These are phyloP conservation scores for Oreochromis tanganicae DNA, from an alignment of 2,113 vertebrate species.

Conservation along the genomic window DNA sequence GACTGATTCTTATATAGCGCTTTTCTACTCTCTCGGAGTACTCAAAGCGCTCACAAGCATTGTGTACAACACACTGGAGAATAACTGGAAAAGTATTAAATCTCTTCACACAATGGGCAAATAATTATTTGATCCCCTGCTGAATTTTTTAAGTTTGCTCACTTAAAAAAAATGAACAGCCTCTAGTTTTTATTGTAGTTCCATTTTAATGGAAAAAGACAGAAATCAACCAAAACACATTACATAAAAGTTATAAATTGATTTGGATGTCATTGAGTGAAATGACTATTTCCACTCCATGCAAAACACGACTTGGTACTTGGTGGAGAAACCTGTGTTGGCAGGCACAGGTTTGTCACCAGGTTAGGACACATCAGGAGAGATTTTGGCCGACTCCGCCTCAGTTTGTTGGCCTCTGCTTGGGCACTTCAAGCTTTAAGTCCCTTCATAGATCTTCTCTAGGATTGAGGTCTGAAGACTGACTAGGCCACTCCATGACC, in stretches of 20 bases:
- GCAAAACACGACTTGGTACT: background rate
- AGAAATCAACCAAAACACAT: background rate
- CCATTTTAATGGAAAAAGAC: background rate
- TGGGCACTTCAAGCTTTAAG: background rate
- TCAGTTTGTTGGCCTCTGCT: background rate
- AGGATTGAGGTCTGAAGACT: too few relatives aligned
- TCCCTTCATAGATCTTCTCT: background rate
- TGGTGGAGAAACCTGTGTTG: background rate
- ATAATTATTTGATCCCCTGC: background rate
- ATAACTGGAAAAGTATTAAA: background rate
- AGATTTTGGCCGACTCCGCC: background rate
- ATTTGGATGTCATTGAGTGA: background rate
- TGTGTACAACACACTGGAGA: background rate
- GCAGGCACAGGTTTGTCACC: background rate
- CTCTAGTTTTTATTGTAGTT: background rate
- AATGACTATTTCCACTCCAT: background rate
- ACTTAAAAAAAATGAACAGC: accelerated
- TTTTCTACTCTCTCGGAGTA: too few relatives aligned
- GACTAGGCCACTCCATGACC: too few relatives aligned
- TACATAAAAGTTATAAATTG: background rate
- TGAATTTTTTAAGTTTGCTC: background rate
- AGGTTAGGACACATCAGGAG: background rate
- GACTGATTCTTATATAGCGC: too few relatives aligned
- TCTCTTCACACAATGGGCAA: background rate
- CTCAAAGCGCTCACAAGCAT: background rate